Percentiles rank a stretch among this genome's conserved stretches.
Conservation (phyloP, 1,140 invertebrate genomes). For the Bombus impatiens region DNA sequence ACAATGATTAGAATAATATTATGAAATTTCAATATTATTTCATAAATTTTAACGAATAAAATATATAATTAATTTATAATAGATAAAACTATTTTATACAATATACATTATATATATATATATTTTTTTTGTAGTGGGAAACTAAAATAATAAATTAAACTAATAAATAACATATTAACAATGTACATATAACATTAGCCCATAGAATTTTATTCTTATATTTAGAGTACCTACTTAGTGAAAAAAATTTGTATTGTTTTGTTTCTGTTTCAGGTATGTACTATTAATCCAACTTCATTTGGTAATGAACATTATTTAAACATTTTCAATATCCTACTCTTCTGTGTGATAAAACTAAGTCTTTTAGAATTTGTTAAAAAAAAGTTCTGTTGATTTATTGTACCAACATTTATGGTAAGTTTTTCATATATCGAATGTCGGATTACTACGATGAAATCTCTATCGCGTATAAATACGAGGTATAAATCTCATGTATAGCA, state of each 20-base stretch:
- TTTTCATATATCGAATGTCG: neutral
- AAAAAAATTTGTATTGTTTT: neutral
- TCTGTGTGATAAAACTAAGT: neutral
- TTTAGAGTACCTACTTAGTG: neutral
- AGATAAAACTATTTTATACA: too few relatives aligned
- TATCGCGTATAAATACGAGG: neutral
- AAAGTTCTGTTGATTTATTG: neutral
- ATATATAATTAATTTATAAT: too few relatives aligned
- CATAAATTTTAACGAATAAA: too few relatives aligned
- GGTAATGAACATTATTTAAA: neutral
- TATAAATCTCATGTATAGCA: neutral
- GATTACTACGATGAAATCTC: neutral
- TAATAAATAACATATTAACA: too few relatives aligned
- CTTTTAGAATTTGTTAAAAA: neutral
- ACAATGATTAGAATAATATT: neutral
- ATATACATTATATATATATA: too few relatives aligned
- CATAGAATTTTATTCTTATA: neutral
- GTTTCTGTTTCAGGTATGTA: slow-evolving; percentile 76
- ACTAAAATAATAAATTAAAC: too few relatives aligned
- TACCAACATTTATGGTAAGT: slow-evolving; percentile 13
- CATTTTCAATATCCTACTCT: neutral
- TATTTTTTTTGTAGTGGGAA: too few relatives aligned
- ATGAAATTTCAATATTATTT: neutral
- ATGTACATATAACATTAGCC: neutral
- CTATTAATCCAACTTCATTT: neutral